Conservation (phyloP, 2,888 invertebrate genomes). For the Papilio protenor region DNA sequence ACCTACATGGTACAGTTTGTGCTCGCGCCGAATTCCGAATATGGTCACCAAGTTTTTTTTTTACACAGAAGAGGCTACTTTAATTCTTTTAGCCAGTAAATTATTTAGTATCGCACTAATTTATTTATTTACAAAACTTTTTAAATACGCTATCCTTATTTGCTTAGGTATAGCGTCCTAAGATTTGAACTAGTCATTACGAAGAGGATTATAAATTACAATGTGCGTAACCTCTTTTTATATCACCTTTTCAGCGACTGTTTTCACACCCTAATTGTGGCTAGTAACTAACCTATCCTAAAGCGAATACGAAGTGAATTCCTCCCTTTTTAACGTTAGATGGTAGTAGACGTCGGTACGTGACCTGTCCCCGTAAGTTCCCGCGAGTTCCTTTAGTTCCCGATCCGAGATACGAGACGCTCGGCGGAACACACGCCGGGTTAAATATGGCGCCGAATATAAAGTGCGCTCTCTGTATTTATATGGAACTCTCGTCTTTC, state of each 20-base stretch:
- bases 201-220: neutral
- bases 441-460: conserved; percentile 58
- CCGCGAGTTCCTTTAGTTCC: conserved; percentile 38
- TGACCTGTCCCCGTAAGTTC: conserved; percentile 45
- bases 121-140: neutral
- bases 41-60: neutral
- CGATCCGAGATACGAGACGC: conserved; percentile 47
- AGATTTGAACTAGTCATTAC: neutral
- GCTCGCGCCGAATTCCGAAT: neutral
- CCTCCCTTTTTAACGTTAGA: conserved; percentile 31
- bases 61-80: neutral
- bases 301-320: conserved; percentile 12
- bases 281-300: conserved; percentile 29
- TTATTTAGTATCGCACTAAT: too few relatives aligned
- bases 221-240: neutral
- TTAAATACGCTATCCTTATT: too few relatives aligned
- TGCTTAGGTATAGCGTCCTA: neutral
- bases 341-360: conserved; percentile 43
- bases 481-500: conserved; percentile 39
- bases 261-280: neutral
- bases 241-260: neutral
- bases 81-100: neutral
- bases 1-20: conserved; percentile 28
- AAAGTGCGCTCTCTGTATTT: conserved; percentile 48
- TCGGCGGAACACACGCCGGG: conserved; percentile 49